Percentiles rank a stretch among this genome's conserved stretches.
Evolutionary conservation across 2,797 vertebrate species (phyloP).

Genomic region (Manis pentadactyla): DNA sequence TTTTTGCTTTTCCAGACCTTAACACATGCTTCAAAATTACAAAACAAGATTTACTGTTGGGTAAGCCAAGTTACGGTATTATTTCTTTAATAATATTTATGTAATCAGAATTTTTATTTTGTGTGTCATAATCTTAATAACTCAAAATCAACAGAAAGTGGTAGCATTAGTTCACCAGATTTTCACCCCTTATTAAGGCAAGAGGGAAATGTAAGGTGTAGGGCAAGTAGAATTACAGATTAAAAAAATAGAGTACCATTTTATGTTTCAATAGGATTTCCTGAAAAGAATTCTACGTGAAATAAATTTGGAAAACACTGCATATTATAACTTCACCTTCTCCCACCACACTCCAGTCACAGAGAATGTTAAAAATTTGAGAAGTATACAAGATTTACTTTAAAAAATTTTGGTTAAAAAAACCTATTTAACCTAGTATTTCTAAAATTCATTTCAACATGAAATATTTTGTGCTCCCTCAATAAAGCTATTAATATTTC

Average conservation of each 20-base stretch:
- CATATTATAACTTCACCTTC: not conserved
- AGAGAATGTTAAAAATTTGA: slow-evolving; percentile 21
- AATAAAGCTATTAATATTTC: slow-evolving; percentile 19
- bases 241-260: slow-evolving; percentile 7
- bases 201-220: not conserved
- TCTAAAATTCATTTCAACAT: slow-evolving; percentile 47
- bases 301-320: not conserved
- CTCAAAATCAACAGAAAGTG: not conserved
- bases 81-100: slow-evolving; percentile 21
- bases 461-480: not conserved
- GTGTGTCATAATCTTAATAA: slow-evolving; percentile 2
- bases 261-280: slow-evolving; percentile 21
- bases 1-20: slow-evolving; percentile 39
- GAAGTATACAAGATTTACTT: not conserved
- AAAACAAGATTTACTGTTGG: slow-evolving; percentile 19
- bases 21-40: slow-evolving; percentile 45
- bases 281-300: not conserved
- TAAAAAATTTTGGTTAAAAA: too few species aligned
- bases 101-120: slow-evolving; percentile 11
- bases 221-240: slow-evolving; percentile 12
- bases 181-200: not conserved
- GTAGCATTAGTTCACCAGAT: not conserved
- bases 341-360: not conserved
- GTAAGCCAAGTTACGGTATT: not conserved
- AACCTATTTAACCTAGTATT: not conserved